Evolutionary conservation across 2,113 vertebrate genomes (phyloP), one percentile per base, ranked within the genome.

Genomic region (Spea multiplicata): DNA sequence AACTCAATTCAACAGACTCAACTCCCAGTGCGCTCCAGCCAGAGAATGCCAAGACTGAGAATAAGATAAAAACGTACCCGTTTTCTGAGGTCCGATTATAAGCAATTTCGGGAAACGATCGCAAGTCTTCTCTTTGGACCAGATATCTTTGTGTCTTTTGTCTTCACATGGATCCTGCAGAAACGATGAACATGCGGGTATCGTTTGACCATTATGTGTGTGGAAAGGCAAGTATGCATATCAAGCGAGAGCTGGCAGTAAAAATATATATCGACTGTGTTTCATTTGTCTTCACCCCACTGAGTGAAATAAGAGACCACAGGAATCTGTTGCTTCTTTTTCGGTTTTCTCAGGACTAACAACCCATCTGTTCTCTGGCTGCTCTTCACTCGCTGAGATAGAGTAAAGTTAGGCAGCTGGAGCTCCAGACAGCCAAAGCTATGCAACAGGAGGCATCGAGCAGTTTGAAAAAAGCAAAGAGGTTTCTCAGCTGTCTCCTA

Each of bases 61-160:
- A 84, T 83, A 81, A 72, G 86, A 83, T 71, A 78, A 50, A 71
- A 81, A 45, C 7, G 7, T 86, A 96, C 97, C 97, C 87, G 97
- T 98, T 88, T 99, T 99, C 87, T 99, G 97, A 85, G 97, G 97
- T 47, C 97, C 97, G 0, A 99, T 96, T 87, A 99, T 95, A 2
- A 99, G 94, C 71, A 99, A 94, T 87, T 97, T 98, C 10, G 97
- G 97, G 86, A 99, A 98, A 70, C 96, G 93, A 84, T 99, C 97
- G 87, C 97, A 99, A 0, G 96, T 98, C 91, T 99, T 99, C 89
- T 99, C 97, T 90, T 98, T 99, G 78, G 97, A 99, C 97, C 97
- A 99, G 86, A 99, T 99, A 87, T 99, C 97, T 88, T 98, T 98
- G 92, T 99, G 97, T 30, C 97, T 92, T 88, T 98, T 98, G 89